Evolutionary conservation across 1,140 invertebrate genomes (phyloP).

Genomic region (Cotesia glomerata): DNA sequence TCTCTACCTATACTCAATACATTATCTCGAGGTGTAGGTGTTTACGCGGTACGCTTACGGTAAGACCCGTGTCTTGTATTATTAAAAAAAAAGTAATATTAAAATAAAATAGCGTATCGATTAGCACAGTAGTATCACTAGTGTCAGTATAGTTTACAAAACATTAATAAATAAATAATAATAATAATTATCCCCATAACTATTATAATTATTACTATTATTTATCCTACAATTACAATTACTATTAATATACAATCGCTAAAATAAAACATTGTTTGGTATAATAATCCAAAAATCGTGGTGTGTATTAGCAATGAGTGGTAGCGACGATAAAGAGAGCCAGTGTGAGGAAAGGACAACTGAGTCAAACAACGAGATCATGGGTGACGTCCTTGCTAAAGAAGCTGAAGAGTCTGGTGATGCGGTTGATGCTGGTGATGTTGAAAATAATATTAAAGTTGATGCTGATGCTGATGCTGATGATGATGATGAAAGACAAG

Average conservation of each 20-base stretch:
- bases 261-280: too few relatives aligned
- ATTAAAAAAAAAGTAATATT: too few relatives aligned
- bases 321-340: slow-evolving; percentile 41
- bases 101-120: slow-evolving; percentile 37
- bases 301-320: slow-evolving; percentile 37
- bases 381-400: slow-evolving; percentile 54
- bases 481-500: too few relatives aligned
- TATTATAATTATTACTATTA: too few relatives aligned
- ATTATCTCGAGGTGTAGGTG: slow-evolving; percentile 36
- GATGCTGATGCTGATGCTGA: too few relatives aligned
- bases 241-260: too few relatives aligned
- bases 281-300: not conserved
- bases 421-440: too few relatives aligned
- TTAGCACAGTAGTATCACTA: slow-evolving; percentile 14
- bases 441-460: too few relatives aligned
- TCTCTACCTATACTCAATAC: not conserved
- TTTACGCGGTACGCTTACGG: slow-evolving; percentile 42
- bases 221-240: too few relatives aligned
- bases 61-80: not conserved
- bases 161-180: not conserved
- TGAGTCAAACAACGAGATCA: slow-evolving; percentile 39
- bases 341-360: slow-evolving; percentile 37
- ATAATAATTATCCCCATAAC: too few relatives aligned
- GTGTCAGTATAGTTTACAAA: slow-evolving; percentile 29
- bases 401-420: slow-evolving; percentile 23